Base-by-base conservation (phyloP, 1,140 invertebrate genomes). In the Conopomorpha cramerella region DNA sequence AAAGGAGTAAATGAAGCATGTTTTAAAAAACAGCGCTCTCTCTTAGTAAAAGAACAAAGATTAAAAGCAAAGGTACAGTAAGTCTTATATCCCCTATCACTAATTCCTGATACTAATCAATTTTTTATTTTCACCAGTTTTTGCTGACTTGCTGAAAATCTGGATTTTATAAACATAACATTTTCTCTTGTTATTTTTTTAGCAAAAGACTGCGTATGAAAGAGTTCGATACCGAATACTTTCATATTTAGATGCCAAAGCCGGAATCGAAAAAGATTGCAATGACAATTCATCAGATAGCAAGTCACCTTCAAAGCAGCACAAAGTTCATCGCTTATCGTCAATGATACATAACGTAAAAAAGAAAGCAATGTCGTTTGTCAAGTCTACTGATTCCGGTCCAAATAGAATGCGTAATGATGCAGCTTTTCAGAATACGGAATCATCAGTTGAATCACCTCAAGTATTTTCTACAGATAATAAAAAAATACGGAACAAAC, bases 151-250 rank as follows among this genome's bases (percentile, higher is more conserved):
- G n/a, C n/a, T n/a, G n/a, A n/a, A n/a, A n/a, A n/a, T n/a, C n/a
- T n/a, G n/a, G 8, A 32, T 18, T 28, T 30, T 1, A 17, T 28
- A 30, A 31, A 17, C n/a, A n/a, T 10, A 16, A 32, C 15, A 16
- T 31, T n/a, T 11, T 35, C 34, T 27, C 38, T 16, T 27, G 2
- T 27, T 7, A 10, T 13, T 34, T 37, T 78, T 76, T 40, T 45
- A 83, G 80, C 80, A 81, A 61, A 68, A 71, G 49, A 51, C 61
- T 17, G 63, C 58, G 6, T 81, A 81, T 34, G 63, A 73, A 35
- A 77, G 79, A 43, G 55, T 79, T 8, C 57, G 76, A 33, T 68
- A 72, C 45, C 71, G 67, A 30, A 67, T 84, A 39, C 50, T 82
- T 2, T 42, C 77, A n/a, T 67, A 76, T 44, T 38, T 84, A 18